A percentile compares a stretch with the other conserved stretches of the same genome.
phyloP scores from a whole-genome alignment of 2,797 vertebrate species.

The Helarctos malayanus region DNA sequence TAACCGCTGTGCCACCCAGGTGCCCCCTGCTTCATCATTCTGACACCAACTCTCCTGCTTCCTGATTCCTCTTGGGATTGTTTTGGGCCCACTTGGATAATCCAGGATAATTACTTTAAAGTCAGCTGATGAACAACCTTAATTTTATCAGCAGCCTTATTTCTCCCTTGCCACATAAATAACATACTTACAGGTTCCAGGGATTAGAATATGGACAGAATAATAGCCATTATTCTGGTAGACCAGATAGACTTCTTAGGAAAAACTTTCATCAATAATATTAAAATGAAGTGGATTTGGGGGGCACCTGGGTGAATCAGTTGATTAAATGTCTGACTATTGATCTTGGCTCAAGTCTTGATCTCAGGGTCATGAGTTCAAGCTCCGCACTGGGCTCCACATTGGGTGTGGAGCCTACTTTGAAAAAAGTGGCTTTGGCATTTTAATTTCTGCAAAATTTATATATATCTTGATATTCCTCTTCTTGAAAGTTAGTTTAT shows the following conservation, averaged over 20 bases:
- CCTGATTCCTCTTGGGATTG: background rate
- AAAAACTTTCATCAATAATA: background rate
- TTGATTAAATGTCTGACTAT: background rate
- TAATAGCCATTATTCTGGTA: background rate
- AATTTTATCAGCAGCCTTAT: background rate
- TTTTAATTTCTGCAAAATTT: background rate
- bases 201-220: background rate
- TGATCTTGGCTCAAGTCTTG: background rate
- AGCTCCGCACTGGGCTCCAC: background rate
- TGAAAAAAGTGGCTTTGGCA: background rate
- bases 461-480: background rate
- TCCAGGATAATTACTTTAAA: background rate
- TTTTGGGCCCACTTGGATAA: background rate
- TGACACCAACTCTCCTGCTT: background rate
- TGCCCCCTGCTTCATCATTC: background rate
- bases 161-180: background rate
- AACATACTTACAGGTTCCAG: background rate
- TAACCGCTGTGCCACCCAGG: too few species aligned
- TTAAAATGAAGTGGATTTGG: background rate
- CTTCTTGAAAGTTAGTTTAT: background rate
- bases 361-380: background rate
- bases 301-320: background rate
- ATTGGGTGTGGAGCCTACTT: background rate
- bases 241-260: background rate
- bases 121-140: background rate